Percentiles rank a stretch among this genome's conserved stretches.
These are phyloP conservation scores for Dendropsophus ebraccatus DNA, from an alignment of 2,113 vertebrate genomes.

Conservation along the genomic window DNA sequence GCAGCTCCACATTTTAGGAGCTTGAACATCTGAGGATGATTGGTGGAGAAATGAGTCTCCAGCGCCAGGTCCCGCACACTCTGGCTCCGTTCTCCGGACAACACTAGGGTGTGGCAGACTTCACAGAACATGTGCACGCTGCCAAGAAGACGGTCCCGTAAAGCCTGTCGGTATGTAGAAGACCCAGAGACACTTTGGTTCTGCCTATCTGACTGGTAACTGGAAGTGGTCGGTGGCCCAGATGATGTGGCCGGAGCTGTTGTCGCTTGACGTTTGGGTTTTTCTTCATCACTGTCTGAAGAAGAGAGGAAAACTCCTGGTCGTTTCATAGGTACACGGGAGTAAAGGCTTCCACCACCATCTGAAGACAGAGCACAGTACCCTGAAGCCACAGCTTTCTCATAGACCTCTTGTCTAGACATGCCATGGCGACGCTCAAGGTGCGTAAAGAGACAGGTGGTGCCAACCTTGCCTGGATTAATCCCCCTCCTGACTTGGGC, in stretches of 20 bases:
- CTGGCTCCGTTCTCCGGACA: conserved; percentile 28
- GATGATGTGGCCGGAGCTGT: not conserved
- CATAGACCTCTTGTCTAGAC: conserved; percentile 5
- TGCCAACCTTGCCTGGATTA: conserved; percentile 10
- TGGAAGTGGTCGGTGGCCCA: not conserved
- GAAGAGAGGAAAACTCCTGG: not conserved
- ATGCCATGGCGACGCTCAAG: conserved; percentile 25
- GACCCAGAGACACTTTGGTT: not conserved
- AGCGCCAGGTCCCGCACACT: conserved; percentile 11
- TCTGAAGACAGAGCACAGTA: conserved; percentile 1
- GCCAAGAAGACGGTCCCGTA: not conserved
- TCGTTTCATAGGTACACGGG: not conserved
- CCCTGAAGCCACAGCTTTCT: not conserved
- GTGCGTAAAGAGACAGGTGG: conserved; percentile 40
- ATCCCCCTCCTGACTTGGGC: conserved; percentile 14
- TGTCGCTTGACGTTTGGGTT: not conserved
- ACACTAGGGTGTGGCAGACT: conserved; percentile 18
- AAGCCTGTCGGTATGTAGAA: not conserved
- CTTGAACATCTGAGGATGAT: conserved; percentile 24
- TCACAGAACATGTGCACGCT: conserved; percentile 34
- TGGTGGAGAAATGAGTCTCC: conserved; percentile 8
- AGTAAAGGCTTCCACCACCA: not conserved
- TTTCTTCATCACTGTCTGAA: not conserved
- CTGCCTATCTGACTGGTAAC: not conserved
- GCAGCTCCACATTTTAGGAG: conserved; percentile 27